These are phyloP conservation scores for Piaya cayana DNA, from an alignment of 2,113 vertebrate species.

Conservation along the genomic window DNA sequence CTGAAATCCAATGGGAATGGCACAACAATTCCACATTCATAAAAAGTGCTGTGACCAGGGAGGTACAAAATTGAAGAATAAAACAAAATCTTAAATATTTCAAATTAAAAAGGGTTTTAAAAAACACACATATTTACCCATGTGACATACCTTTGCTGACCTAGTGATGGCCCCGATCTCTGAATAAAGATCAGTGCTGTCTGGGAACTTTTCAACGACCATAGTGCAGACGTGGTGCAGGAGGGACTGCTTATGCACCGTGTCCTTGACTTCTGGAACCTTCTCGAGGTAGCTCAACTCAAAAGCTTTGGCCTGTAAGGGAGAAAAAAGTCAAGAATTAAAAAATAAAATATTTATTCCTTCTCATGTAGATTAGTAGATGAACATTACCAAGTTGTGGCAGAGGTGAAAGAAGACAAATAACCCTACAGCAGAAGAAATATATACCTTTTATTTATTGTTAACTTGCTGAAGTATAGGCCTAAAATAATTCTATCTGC, in stretches of 20 bases:
- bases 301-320: conserved; percentile 92
- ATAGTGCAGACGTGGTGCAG: conserved; percentile 93
- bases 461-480: neutral
- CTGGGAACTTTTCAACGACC: conserved; percentile 96
- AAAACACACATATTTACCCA: neutral
- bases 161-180: conserved; percentile 96
- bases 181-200: conserved; percentile 96
- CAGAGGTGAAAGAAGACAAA: neutral
- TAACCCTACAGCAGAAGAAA: neutral
- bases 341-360: neutral
- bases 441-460: neutral
- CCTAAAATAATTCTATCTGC: neutral
- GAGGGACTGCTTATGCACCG: conserved; percentile 96
- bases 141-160: conserved; percentile 88
- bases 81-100: neutral
- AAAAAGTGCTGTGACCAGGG: neutral
- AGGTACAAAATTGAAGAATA: neutral
- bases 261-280: conserved; percentile 98
- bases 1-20: conserved; percentile 29
- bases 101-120: neutral
- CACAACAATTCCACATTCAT: neutral
- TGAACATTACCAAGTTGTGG: neutral
- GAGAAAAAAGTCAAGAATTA: neutral
- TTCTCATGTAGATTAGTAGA: neutral
- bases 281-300: conserved; percentile 98